phyloP scores from a whole-genome alignment of 2,797 vertebrate species.

The Argya squamiceps region DNA sequence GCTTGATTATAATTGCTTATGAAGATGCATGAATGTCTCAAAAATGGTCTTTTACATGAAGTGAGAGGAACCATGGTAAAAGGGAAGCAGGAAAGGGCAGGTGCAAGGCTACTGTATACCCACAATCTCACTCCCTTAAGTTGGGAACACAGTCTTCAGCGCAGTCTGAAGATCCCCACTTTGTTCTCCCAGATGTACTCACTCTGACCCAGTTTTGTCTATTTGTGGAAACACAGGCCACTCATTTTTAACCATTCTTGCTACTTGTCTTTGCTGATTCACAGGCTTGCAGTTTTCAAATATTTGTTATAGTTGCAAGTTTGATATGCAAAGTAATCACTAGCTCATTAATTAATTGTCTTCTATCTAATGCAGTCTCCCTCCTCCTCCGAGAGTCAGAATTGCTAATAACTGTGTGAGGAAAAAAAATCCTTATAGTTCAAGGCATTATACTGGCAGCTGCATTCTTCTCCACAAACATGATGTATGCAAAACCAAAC shows the following conservation, averaged over 20 bases:
- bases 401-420: not conserved
- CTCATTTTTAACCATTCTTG: not conserved
- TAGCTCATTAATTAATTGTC: not conserved
- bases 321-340: not conserved
- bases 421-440: not conserved
- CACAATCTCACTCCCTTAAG: not conserved
- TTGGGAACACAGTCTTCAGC: not conserved
- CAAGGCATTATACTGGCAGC: not conserved
- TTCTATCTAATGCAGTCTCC: not conserved
- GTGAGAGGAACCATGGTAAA: not conserved
- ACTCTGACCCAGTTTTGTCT: not conserved
- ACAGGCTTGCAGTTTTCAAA: not conserved
- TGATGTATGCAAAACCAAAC: not conserved
- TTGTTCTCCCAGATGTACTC: not conserved
- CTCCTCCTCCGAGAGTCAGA: not conserved
- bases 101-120: not conserved
- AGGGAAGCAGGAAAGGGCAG: not conserved
- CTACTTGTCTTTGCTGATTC: not conserved
- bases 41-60: not conserved
- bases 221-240: not conserved
- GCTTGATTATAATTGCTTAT: not conserved
- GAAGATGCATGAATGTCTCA: not conserved
- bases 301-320: not conserved
- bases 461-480: not conserved
- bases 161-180: not conserved